phyloP scores from a whole-genome alignment of 2,113 vertebrate species.

The Otolemur garnettii region DNA sequence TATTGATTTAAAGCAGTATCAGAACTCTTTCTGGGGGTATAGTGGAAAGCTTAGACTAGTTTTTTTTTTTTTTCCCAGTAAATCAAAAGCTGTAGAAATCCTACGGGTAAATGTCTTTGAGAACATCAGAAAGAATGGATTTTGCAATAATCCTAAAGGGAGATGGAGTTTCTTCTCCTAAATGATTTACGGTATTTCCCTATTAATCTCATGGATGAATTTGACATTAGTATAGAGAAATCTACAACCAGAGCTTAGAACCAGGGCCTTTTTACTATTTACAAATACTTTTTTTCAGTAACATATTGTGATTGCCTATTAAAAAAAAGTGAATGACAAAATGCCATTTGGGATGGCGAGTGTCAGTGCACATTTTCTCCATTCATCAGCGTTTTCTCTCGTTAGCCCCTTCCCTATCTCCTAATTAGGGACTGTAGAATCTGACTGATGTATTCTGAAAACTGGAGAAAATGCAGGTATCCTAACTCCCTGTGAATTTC shows the following conservation, averaged over 20 bases:
- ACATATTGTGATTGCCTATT: not conserved
- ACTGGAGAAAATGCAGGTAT: slow-evolving; percentile 16
- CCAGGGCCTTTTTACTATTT: not conserved
- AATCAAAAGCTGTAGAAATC: not conserved
- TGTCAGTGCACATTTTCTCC: not conserved
- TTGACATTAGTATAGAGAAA: not conserved
- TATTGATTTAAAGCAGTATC: not conserved
- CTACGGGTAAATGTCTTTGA: not conserved
- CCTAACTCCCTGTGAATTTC: not conserved
- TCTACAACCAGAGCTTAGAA: not conserved
- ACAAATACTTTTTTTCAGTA: not conserved
- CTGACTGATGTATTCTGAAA: slow-evolving; percentile 14
- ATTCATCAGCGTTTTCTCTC: not conserved
- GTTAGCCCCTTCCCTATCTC: not conserved
- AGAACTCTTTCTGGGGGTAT: not conserved
- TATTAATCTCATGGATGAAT: not conserved
- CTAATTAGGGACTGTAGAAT: slow-evolving; percentile 2
- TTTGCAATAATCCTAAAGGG: not conserved
- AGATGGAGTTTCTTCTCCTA: not conserved
- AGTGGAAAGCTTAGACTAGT: not conserved
- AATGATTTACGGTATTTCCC: not conserved
- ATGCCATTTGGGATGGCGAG: not conserved
- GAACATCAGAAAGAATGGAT: not conserved
- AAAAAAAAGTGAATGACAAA: not conserved
- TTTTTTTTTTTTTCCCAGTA: not conserved